Percentiles rank a stretch among this genome's conserved stretches.
These are phyloP conservation scores for Neolamprologus multifasciatus DNA, from an alignment of 2,797 vertebrate genomes.

Conservation along the genomic window DNA sequence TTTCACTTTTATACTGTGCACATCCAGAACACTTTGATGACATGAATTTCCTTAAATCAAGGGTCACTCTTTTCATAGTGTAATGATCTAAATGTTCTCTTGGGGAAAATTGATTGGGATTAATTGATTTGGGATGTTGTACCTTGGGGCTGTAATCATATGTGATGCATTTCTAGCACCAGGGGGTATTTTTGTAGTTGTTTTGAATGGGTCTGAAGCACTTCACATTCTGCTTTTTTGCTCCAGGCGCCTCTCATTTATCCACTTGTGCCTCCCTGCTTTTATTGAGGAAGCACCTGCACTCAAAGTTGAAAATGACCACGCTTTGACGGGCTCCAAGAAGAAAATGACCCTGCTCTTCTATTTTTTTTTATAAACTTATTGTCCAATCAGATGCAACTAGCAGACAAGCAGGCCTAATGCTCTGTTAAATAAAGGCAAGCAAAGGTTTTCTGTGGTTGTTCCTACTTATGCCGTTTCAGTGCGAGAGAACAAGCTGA, in stretches of 20 bases:
- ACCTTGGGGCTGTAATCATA: constrained; percentile 12
- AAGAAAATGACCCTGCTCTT: neutral
- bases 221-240: constrained; percentile 3
- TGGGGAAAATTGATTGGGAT: neutral
- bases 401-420: neutral
- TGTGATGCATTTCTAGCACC: constrained; percentile 20
- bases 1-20: neutral
- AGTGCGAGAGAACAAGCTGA: neutral
- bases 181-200: constrained; percentile 15
- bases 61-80: neutral
- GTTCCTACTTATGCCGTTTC: neutral
- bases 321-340: neutral
- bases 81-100: neutral
- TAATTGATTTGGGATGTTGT: constrained; percentile 6
- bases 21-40: neutral
- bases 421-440: neutral
- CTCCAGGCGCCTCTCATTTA: constrained; percentile 21
- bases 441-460: neutral
- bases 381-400: neutral
- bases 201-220: constrained; percentile 24
- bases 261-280: constrained; percentile 10
- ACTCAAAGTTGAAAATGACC: neutral
- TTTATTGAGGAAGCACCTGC: constrained; percentile 27
- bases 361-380: neutral
- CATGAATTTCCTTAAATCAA: neutral